Percentiles rank a stretch among this genome's conserved stretches.
Evolutionary conservation across 2,113 vertebrate species (phyloP).

Genomic region (Todiramphus saurophagus): DNA sequence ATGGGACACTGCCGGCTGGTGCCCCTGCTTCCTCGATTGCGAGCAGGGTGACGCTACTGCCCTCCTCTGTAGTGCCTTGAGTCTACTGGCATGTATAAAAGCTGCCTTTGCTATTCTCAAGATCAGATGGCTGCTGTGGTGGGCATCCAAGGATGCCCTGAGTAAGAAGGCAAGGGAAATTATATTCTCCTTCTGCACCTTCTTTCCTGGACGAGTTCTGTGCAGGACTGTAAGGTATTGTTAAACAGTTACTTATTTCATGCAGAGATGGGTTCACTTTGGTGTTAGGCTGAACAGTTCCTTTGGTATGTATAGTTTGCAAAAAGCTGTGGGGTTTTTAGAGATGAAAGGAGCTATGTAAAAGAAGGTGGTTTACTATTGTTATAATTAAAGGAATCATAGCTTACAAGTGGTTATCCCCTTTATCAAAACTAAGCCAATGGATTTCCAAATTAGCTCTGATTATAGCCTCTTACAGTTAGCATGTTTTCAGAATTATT

Average conservation of each 20-base stretch:
- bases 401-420: constrained; percentile 33
- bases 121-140: neutral
- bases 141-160: neutral
- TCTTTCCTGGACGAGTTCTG: neutral
- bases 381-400: constrained; percentile 25
- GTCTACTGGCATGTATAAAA: fast-evolving
- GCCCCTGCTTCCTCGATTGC: neutral
- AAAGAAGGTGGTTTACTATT: neutral
- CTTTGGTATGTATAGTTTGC: neutral
- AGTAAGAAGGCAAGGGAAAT: neutral
- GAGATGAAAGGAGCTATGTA: neutral
- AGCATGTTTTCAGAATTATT: constrained; percentile 23
- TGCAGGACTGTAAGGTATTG: neutral
- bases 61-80: neutral
- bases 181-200: neutral
- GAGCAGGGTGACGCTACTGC: neutral
- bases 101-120: neutral
- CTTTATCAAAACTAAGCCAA: constrained; percentile 43
- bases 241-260: neutral
- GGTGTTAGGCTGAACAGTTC: neutral
- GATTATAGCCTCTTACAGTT: constrained; percentile 43
- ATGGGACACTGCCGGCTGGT: neutral
- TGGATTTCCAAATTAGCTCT: constrained; percentile 59
- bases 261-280: neutral
- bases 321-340: neutral